A percentile compares a stretch with the other conserved stretches of the same genome.
Conservation (phyloP, 2,797 vertebrate genomes). For the Acomys russatus region DNA sequence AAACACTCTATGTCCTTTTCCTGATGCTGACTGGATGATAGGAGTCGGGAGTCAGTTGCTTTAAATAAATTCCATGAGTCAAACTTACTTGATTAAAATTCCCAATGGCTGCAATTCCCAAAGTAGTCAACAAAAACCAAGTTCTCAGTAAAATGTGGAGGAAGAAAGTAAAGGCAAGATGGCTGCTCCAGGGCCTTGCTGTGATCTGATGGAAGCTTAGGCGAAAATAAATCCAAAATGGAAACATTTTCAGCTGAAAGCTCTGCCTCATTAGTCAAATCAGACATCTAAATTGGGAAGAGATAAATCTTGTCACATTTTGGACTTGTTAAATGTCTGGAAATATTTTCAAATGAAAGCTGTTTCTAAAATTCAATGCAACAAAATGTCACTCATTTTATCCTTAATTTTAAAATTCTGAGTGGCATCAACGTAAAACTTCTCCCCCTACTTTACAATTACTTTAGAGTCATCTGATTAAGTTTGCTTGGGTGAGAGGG, state of each 20-base stretch:
- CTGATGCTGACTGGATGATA: neutral
- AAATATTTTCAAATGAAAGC: slow-evolving; percentile 83
- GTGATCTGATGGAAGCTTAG: slow-evolving; percentile 66
- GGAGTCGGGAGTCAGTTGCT: neutral
- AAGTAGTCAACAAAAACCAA: slow-evolving; percentile 10
- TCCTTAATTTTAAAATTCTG: slow-evolving; percentile 77
- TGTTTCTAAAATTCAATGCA: slow-evolving; percentile 72
- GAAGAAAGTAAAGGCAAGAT: neutral
- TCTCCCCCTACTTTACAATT: slow-evolving; percentile 49
- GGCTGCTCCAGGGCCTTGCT: neutral
- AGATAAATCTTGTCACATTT: slow-evolving; percentile 77
- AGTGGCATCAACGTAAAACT: slow-evolving; percentile 54
- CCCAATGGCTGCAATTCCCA: neutral
- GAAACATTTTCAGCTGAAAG: slow-evolving; percentile 73
- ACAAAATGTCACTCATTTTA: slow-evolving; percentile 77
- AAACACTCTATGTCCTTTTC: neutral
- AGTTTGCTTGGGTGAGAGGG: slow-evolving; percentile 35
- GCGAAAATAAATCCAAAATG: slow-evolving; percentile 76
- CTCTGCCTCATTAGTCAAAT: slow-evolving; percentile 79
- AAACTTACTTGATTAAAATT: neutral
- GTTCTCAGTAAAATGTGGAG: neutral
- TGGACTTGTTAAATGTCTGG: slow-evolving; percentile 78
- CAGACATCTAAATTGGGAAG: slow-evolving; percentile 75
- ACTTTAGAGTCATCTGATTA: slow-evolving; percentile 71
- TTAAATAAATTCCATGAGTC: slow-evolving; percentile 22